Evolutionary conservation across 2,888 invertebrate species (phyloP).

Genomic region (Micoletzkya japonica): DNA sequence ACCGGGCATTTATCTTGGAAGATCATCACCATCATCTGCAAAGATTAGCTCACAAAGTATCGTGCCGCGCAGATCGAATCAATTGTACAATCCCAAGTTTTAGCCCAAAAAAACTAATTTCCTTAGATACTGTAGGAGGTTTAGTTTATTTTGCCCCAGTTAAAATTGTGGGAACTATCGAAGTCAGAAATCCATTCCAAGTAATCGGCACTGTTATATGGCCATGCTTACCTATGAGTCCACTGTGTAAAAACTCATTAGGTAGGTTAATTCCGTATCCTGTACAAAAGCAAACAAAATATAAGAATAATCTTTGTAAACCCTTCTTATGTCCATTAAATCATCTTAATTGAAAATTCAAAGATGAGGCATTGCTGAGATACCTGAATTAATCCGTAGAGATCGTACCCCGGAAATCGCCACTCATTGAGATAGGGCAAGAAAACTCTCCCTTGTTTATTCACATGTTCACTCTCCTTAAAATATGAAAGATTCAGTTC

Average conservation of each 20-base stretch:
- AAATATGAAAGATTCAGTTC: not conserved
- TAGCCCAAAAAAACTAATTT: too few relatives aligned
- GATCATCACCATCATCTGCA: slow-evolving; percentile 78
- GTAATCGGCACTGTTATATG: too few relatives aligned
- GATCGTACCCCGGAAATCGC: slow-evolving; percentile 78
- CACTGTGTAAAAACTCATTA: too few relatives aligned
- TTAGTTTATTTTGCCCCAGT: too few relatives aligned
- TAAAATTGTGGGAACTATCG: too few relatives aligned
- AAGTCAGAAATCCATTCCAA: too few relatives aligned
- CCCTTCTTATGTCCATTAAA: not conserved
- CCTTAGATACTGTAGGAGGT: too few relatives aligned
- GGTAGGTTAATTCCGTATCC: slow-evolving; percentile 2
- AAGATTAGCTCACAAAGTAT: too few relatives aligned
- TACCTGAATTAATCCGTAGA: slow-evolving; percentile 81
- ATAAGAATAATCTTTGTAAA: not conserved
- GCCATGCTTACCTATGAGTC: too few relatives aligned
- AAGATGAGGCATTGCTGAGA: not conserved
- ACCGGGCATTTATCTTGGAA: slow-evolving; percentile 96
- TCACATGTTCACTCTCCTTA: slow-evolving; percentile 26
- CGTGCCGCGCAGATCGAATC: too few relatives aligned
- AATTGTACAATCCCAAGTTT: too few relatives aligned
- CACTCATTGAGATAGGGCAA: slow-evolving; percentile 95
- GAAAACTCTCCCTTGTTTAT: slow-evolving; percentile 82
- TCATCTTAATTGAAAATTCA: not conserved
- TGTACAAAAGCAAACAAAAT: not conserved